Conservation (phyloP, 2,888 invertebrate genomes). For the Falcaria lacertinaria region DNA sequence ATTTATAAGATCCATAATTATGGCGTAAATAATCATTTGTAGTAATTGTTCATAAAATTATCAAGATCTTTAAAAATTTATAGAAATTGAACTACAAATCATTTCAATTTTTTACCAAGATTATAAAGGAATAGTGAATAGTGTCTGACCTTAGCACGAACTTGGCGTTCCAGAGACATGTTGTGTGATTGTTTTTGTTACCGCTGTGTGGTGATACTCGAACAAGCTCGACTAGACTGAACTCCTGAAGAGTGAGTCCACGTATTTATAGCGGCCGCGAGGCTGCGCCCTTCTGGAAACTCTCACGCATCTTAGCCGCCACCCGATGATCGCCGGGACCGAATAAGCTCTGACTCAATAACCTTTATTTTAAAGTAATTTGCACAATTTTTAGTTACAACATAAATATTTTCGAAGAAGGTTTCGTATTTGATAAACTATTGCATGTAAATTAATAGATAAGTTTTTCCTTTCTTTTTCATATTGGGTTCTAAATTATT, state of each 20-base stretch:
- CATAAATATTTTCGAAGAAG: neutral
- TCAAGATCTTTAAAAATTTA: too few relatives aligned
- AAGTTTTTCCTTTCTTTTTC: too few relatives aligned
- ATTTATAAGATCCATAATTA: too few relatives aligned
- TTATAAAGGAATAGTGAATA: neutral
- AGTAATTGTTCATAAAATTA: too few relatives aligned
- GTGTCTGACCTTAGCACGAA: constrained; percentile 89
- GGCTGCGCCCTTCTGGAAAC: constrained; percentile 75
- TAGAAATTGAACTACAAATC: too few relatives aligned
- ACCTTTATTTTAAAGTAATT: constrained; percentile 28
- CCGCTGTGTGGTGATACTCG: constrained; percentile 44
- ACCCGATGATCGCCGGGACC: constrained; percentile 46
- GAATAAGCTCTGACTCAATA: constrained; percentile 72
- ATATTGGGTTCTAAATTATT: too few relatives aligned
- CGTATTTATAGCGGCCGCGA: constrained; percentile 68
- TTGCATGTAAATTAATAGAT: too few relatives aligned
- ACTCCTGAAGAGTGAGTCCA: constrained; percentile 62
- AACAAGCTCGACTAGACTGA: constrained; percentile 70
- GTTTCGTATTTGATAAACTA: too few relatives aligned
- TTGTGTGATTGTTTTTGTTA: constrained; percentile 50
- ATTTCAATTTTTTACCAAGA: too few relatives aligned
- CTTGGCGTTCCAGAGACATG: constrained; percentile 96
- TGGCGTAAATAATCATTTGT: too few relatives aligned
- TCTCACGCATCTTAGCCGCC: constrained; percentile 40
- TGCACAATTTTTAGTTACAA: neutral